Percentiles rank a stretch among this genome's conserved stretches.
Evolutionary conservation across 1,140 invertebrate genomes (phyloP).

Genomic region (Melipona quadrifasciata): DNA sequence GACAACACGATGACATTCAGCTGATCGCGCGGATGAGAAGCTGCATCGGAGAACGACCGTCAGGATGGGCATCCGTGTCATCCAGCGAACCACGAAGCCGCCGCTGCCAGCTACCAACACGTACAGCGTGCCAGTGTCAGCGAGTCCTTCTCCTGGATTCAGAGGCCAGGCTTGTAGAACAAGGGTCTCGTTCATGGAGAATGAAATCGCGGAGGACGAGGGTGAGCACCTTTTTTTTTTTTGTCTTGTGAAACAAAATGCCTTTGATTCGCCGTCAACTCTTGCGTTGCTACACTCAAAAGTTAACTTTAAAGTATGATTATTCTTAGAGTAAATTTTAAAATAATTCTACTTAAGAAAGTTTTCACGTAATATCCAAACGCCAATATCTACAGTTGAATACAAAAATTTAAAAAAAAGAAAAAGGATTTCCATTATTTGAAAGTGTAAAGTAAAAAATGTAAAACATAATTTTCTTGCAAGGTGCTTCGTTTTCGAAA

Average conservation of each 20-base stretch:
- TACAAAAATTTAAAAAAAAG: no score
- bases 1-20: constrained; percentile 78
- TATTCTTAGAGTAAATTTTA: no score
- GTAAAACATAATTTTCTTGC: no score
- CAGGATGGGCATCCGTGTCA: constrained; percentile 91
- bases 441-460: no score
- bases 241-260: neutral
- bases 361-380: no score
- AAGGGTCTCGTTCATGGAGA: constrained; percentile 59
- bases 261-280: neutral
- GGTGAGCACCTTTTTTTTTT: constrained; percentile 68
- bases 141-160: constrained; percentile 2
- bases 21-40: constrained; percentile 89
- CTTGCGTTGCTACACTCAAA: neutral
- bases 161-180: constrained; percentile 56
- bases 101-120: constrained; percentile 75
- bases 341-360: no score
- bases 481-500: no score
- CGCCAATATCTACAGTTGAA: no score
- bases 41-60: constrained; percentile 88
- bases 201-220: constrained; percentile 68
- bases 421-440: no score
- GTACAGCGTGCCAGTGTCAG: constrained; percentile 71
- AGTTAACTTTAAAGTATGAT: no score
- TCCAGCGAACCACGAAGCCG: constrained; percentile 84